A percentile compares a stretch with the other conserved stretches of the same genome.
Conservation (phyloP, 2,113 vertebrate species). For the Nesoenas mayeri region DNA sequence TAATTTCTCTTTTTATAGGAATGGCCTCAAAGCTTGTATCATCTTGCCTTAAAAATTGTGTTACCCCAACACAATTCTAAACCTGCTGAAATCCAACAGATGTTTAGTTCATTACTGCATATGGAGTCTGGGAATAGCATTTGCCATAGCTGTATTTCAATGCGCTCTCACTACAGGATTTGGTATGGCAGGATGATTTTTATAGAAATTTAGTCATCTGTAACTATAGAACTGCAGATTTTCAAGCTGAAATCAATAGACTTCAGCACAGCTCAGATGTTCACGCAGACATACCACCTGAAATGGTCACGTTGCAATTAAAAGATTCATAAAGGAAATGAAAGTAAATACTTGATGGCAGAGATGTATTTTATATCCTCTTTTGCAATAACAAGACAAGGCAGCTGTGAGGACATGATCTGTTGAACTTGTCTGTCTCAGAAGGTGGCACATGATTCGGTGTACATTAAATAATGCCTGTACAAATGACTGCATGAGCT, state of each 20-base stretch:
- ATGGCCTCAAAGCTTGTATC: neutral
- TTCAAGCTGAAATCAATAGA: neutral
- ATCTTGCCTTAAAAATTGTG: neutral
- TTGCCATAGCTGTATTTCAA: neutral
- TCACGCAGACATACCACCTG: neutral
- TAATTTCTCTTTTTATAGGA: conserved; percentile 1
- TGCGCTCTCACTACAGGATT: neutral
- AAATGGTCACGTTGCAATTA: neutral
- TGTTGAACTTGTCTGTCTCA: neutral
- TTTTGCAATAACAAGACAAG: neutral
- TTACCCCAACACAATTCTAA: neutral
- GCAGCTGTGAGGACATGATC: neutral
- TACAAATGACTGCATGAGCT: neutral
- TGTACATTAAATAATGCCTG: neutral
- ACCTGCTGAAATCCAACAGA: neutral
- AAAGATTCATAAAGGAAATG: neutral
- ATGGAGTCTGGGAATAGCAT: neutral
- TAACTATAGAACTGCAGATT: neutral
- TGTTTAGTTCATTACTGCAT: neutral
- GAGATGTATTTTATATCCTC: neutral
- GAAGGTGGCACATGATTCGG: neutral
- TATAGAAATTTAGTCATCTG: conserved; percentile 25
- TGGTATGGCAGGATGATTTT: neutral
- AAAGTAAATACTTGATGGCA: neutral
- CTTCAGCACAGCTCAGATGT: neutral